Evolutionary conservation across 2,888 invertebrate species (phyloP).

Genomic region (Eupithecia pulchellata): DNA sequence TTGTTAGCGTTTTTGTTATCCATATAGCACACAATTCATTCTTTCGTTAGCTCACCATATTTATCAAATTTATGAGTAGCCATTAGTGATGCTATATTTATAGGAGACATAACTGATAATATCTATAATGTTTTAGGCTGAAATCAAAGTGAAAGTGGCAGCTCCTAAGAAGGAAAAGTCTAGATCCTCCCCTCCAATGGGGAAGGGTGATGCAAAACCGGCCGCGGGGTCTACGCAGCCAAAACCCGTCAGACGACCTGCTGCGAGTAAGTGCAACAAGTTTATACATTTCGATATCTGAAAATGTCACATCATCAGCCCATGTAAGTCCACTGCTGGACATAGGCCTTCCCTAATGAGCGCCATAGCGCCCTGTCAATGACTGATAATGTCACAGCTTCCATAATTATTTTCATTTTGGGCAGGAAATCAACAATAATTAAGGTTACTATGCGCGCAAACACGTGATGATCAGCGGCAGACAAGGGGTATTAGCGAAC

Average conservation of each 20-base stretch:
- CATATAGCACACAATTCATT: not conserved
- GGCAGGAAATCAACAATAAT: no score
- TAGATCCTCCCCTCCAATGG: conserved; percentile 78
- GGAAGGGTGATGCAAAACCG: conserved; percentile 74
- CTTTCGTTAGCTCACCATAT: not conserved
- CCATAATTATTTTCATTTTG: no score
- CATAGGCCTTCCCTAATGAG: no score
- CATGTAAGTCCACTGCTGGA: no score
- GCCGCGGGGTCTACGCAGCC: conserved; percentile 77
- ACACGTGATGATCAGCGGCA: no score
- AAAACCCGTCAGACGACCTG: conserved; percentile 82
- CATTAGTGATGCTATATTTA: not conserved
- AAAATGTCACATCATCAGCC: no score
- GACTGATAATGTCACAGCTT: no score
- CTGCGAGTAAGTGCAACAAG: conserved; percentile 58
- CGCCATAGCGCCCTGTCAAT: no score
- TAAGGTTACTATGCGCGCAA: no score
- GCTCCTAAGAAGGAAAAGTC: conserved; percentile 87
- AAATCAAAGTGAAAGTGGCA: conserved; percentile 90
- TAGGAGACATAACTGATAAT: no score
- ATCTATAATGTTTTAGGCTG: conserved; percentile 81
- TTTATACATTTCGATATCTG: no score
- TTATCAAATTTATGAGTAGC: not conserved
- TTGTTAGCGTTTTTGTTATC: not conserved
- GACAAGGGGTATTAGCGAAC: no score